Base-by-base conservation (phyloP, 2,113 vertebrate genomes). In the Hiodon tergisus region DNA sequence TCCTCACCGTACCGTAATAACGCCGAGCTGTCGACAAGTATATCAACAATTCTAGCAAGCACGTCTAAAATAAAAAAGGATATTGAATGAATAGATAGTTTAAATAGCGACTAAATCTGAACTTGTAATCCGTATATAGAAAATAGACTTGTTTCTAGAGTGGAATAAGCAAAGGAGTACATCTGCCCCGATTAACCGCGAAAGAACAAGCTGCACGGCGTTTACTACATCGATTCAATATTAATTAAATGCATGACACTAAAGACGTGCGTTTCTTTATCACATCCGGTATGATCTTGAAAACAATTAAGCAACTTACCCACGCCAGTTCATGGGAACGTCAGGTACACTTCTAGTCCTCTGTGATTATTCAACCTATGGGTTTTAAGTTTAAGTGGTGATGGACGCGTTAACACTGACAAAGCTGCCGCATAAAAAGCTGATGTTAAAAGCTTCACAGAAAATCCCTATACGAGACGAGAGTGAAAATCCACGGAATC, bases 331-430 rank as follows among this genome's bases (percentile, higher is more conserved):
- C 11, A 47, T 4, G 31, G 48, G 63, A 66, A 66, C 63, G 46
- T 10, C 48, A 47, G 14, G 48, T 66, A 48, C n/a, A 47, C 63
- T 66, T 47, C 7, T 47, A 31, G 46, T 47, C 11, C 46, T 4
- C 46, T 66, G 63, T 13, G 16, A 16, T 73, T 71, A 73, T 6
- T 66, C 68, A 76, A 72, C n/a, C 74, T 73, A 61, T 68, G 69
- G 73, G 76, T 72, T 63, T 55, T 11, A 72, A 62, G 73, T 69
- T 17, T 76, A 60, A 51, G 48, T 66, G 63, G 16, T 66, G 63
- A 9, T 66, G 31, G 11, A 47, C 48, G 63, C 46, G 31, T 47
- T 66, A 16, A 47, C 11, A 66, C 13, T 7, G 63, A 13, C 31
- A 66, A 48, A 17, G 10, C 54, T 57, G 54, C 2, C 54, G 54